Evolutionary conservation across 37 sponge, comb jelly and placozoan species (phyloP).

Genomic region (Theonella swinhoei): DNA sequence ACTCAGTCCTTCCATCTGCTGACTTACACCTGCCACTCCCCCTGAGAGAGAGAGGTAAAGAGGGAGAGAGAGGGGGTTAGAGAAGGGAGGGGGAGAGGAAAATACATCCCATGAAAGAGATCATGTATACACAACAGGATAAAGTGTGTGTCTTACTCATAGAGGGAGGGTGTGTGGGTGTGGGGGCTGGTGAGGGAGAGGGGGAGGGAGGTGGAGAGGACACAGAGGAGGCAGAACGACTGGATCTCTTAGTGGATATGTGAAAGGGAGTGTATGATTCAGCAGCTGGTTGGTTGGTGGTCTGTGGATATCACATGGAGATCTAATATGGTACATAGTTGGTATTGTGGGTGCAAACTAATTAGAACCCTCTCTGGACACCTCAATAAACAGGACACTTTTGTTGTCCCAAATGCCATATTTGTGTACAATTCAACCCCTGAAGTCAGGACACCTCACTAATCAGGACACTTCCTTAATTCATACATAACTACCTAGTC

Average conservation of each 20-base stretch:
- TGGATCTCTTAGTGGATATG: not conserved
- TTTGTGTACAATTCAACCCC: not conserved
- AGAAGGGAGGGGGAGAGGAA: no score
- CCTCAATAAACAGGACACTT: not conserved
- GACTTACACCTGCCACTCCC: not conserved
- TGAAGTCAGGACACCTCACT: not conserved
- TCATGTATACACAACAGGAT: no score
- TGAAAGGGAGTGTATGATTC: not conserved
- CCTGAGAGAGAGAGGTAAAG: not conserved
- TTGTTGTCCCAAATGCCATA: no score
- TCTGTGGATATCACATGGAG: not conserved
- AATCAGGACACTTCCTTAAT: not conserved
- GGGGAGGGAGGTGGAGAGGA: constrained; percentile 16
- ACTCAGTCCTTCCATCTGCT: not conserved
- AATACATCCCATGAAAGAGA: no score
- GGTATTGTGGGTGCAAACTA: no score
- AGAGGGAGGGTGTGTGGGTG: not conserved
- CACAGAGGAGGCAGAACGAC: not conserved
- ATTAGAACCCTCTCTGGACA: not conserved
- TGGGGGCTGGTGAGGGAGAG: not conserved
- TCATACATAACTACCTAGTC: no score
- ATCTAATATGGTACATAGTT: no score
- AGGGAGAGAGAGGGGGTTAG: no score
- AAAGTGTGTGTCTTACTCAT: not conserved
- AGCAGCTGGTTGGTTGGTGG: not conserved